Conservation (phyloP, 2,113 vertebrate species). For the Sinosuthora webbiana region DNA sequence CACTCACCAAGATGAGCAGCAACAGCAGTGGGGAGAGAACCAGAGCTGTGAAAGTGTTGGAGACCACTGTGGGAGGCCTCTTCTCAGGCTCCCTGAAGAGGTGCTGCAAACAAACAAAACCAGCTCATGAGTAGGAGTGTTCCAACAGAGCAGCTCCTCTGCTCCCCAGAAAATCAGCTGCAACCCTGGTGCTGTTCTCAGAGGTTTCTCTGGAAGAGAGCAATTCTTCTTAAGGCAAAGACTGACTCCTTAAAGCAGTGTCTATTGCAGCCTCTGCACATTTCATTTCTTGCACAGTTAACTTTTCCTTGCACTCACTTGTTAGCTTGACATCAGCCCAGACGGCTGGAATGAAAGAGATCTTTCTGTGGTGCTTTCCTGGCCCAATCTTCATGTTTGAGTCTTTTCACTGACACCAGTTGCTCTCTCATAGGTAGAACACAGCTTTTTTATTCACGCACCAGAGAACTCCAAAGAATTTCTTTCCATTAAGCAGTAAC, state of each 20-base stretch:
- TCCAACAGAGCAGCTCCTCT: neutral
- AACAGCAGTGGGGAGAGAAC: conserved; percentile 90
- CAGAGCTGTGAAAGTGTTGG: conserved; percentile 92
- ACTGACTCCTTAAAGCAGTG: neutral
- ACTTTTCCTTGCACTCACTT: neutral
- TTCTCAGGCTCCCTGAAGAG: conserved; percentile 98
- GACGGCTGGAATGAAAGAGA: neutral
- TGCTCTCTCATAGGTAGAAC: neutral
- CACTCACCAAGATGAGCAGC: conserved; percentile 91
- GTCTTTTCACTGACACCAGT: neutral
- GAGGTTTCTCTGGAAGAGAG: neutral
- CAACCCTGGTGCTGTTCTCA: neutral
- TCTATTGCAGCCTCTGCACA: neutral
- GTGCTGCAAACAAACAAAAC: conserved; percentile 78
- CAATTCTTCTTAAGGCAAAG: neutral
- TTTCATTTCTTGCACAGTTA: neutral
- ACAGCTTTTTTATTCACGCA: neutral
- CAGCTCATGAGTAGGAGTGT: neutral
- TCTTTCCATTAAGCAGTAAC: neutral
- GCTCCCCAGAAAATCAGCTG: neutral
- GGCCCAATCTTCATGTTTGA: neutral
- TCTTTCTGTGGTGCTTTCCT: neutral
- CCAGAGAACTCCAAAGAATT: neutral
- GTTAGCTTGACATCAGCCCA: neutral
- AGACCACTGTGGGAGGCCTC: conserved; percentile 92